Conservation (phyloP, 2,888 invertebrate genomes). For the Urechis unicinctus region DNA sequence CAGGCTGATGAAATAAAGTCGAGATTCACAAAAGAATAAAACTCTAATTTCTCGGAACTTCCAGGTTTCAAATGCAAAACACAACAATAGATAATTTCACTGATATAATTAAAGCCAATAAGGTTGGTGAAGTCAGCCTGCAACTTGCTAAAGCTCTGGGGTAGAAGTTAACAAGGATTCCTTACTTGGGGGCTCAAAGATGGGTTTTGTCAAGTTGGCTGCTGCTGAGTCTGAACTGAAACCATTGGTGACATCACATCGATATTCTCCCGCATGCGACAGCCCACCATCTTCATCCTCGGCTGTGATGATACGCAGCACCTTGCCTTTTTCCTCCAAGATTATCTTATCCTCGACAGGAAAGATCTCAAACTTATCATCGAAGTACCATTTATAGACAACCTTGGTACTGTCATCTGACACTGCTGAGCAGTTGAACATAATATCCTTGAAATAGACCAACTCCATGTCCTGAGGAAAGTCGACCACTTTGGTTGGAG, state of each 20-base stretch:
- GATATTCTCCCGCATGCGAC: constrained; percentile 4
- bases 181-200: too few relatives aligned
- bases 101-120: background rate
- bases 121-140: too few relatives aligned
- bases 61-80: background rate
- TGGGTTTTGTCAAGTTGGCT: background rate
- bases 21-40: too few relatives aligned
- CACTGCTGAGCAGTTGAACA: constrained; percentile 7
- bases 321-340: background rate
- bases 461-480: constrained; percentile 6
- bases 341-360: background rate
- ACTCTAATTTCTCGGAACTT: too few relatives aligned
- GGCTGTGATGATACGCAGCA: constrained; percentile 2
- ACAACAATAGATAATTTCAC: background rate
- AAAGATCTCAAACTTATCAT: background rate
- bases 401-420: constrained; percentile 20
- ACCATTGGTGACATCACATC: constrained; percentile 5
- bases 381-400: constrained; percentile 6
- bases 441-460: constrained; percentile 2
- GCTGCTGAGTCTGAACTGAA: constrained; percentile 5
- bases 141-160: too few relatives aligned
- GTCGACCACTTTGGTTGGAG: constrained; percentile 6
- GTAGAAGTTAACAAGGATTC: too few relatives aligned
- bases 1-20: background rate
- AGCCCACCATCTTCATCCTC: constrained; percentile 2